phyloP scores from a whole-genome alignment of 2,797 vertebrate genomes.

The Malurus leucopterus region DNA sequence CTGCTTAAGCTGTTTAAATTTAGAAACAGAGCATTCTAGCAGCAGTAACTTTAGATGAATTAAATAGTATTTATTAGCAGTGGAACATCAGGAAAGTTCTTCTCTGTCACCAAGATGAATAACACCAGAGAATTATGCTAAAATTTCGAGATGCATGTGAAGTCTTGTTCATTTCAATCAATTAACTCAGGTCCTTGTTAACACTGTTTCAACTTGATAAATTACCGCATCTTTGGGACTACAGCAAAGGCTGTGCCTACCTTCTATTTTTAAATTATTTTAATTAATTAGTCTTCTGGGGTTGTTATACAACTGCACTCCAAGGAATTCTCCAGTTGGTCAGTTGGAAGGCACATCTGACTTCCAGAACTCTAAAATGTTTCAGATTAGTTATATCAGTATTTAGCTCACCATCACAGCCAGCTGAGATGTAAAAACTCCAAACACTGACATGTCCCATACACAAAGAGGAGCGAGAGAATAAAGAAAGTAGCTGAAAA shows the following conservation, averaged over 20 bases:
- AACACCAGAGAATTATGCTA: not conserved
- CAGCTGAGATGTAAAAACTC: not conserved
- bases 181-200: conserved; percentile 4
- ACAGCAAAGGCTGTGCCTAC: not conserved
- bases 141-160: not conserved
- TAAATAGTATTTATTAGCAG: conserved; percentile 21
- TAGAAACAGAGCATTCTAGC: not conserved
- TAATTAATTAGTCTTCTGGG: not conserved
- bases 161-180: not conserved
- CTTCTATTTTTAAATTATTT: not conserved
- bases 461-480: not conserved
- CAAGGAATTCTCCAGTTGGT: not conserved
- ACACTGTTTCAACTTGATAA: not conserved
- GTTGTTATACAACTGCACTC: not conserved
- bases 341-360: not conserved
- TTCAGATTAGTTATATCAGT: not conserved
- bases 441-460: not conserved
- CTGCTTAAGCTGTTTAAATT: not conserved
- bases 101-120: not conserved
- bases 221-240: not conserved
- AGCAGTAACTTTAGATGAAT: not conserved
- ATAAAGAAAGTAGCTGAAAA: conserved; percentile 5
- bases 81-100: not conserved
- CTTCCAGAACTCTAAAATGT: not conserved
- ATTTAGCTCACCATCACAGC: not conserved